Conservation (phyloP, 2,888 invertebrate genomes). For the Metellina segmentata region DNA sequence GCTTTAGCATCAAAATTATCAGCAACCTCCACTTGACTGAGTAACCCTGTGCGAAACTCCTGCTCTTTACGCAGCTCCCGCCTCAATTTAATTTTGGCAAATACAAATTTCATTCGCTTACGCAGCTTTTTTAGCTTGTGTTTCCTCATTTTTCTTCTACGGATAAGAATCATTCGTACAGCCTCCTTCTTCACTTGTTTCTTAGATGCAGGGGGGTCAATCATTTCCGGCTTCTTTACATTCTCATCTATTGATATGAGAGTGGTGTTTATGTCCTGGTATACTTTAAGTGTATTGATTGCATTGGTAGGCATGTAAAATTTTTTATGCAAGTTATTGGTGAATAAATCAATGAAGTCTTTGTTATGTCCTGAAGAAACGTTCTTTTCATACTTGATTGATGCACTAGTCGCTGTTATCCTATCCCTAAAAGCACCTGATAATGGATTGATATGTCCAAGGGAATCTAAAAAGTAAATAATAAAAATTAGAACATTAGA, state of each 20-base stretch:
- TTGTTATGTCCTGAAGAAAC: constrained; percentile 1
- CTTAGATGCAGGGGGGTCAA: constrained; percentile 44
- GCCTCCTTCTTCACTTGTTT: constrained; percentile 64
- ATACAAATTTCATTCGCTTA: constrained; percentile 89
- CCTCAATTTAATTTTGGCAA: constrained; percentile 85
- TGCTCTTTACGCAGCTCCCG: constrained; percentile 88
- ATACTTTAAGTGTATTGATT: constrained; percentile 49
- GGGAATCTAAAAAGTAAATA: neutral
- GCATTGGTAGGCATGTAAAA: constrained; percentile 55
- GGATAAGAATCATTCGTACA: constrained; percentile 74
- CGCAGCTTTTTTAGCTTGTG: constrained; percentile 90
- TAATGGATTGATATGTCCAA: neutral
- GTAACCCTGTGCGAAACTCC: constrained; percentile 86
- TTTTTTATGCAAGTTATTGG: constrained; percentile 34
- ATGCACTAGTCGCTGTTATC: neutral
- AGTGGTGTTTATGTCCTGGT: constrained; percentile 25
- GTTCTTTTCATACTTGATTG: constrained; percentile 7
- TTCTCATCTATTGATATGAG: constrained; percentile 43
- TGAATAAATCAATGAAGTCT: constrained; percentile 42
- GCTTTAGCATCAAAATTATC: constrained; percentile 88
- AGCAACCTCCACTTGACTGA: constrained; percentile 87
- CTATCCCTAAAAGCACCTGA: neutral
- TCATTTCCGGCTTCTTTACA: constrained; percentile 17
- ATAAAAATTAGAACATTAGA: neutral
- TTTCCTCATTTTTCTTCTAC: constrained; percentile 92